Percentiles rank a stretch among this genome's conserved stretches.
Evolutionary conservation across 2,797 vertebrate genomes (phyloP).

Genomic region (Poecilia picta): DNA sequence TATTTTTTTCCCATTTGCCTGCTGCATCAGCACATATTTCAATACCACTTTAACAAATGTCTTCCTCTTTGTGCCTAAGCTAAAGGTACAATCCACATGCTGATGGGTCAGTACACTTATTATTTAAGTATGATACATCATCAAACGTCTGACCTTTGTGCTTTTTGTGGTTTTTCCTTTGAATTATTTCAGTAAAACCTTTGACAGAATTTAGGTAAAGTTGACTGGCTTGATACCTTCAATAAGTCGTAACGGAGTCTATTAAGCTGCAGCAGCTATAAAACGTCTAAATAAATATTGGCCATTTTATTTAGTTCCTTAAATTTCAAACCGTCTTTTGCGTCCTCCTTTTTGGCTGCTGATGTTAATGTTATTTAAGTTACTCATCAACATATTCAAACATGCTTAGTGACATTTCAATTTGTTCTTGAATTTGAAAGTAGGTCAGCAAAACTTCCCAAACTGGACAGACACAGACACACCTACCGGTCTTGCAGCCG

Average conservation of each 20-base stretch:
- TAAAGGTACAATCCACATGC: constrained; percentile 27
- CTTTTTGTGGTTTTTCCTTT: no score
- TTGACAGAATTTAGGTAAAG: no score
- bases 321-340: neutral
- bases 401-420: neutral
- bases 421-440: neutral
- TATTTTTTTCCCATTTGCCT: neutral
- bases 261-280: neutral
- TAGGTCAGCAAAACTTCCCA: neutral
- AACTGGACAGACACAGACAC: neutral
- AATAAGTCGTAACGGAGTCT: neutral
- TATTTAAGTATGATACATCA: no score
- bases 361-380: neutral
- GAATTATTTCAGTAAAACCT: no score
- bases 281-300: neutral
- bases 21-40: constrained; percentile 20
- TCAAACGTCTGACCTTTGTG: no score
- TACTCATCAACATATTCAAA: neutral
- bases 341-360: neutral
- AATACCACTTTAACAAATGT: constrained; percentile 15
- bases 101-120: constrained; percentile 5
- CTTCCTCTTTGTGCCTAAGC: constrained; percentile 16
- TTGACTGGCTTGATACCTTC: neutral
- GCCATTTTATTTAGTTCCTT: neutral
- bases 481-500: neutral